Base-by-base conservation (phyloP, 2,888 invertebrate genomes). In the Cybosia mesomella region DNA sequence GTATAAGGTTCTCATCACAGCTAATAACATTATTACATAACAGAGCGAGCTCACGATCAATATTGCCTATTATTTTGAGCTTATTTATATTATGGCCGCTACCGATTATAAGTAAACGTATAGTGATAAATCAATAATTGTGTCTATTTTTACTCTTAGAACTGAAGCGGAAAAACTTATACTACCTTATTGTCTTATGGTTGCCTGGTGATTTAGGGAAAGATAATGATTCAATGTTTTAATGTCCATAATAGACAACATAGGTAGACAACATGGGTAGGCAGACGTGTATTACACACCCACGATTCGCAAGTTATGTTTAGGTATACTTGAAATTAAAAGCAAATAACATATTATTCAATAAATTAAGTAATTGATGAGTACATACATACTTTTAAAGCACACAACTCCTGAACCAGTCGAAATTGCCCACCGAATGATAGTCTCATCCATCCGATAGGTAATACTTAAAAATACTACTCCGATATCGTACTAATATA, bases 1-100 rank as follows among this genome's bases (percentile, higher is more conserved):
- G 83, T 82, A 85, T 87, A 83, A 85, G 80, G 71, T 80, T 75
- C 81, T 78, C 79, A 79, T 82, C 76, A 71, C 64, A 64, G 71
- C 72, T 84, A 86, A 86, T 87, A n/a, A n/a, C n/a, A n/a, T n/a
- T n/a, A n/a, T n/a, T n/a, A n/a, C n/a, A n/a, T n/a, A n/a, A 49
- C 49, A 80, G 79, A 71, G 74, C 66, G 69, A 72, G 58, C 36
- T 65, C 69, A 66, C 71, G 63, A 82, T 86, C 81, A 80, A 85
- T 82, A 77, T 68, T 57, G 64, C 55, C 62, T 70, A 67, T 81
- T 80, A 78, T 67, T 68, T 63, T 73, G 9, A 34, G 64, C 54
- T 58, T 75, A 69, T 73, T 74, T 68, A 49, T 43, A 67, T 66
- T 72, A 73, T 70, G 58, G 72, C 58, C 58, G 28, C 67, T 72